Conservation (phyloP, 2,113 vertebrate genomes). For the Apteryx owenii region DNA sequence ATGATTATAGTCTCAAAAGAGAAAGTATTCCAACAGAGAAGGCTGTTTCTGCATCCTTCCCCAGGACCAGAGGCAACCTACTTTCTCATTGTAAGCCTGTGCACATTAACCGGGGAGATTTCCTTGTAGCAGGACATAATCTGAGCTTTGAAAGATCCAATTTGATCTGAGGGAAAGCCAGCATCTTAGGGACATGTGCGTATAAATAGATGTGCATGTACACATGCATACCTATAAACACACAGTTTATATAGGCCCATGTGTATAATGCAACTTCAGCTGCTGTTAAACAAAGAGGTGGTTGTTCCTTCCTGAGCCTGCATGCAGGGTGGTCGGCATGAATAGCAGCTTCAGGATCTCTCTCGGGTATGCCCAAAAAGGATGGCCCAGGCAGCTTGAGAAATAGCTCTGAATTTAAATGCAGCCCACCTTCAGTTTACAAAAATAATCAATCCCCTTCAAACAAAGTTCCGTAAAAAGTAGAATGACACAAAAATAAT, state of each 20-base stretch:
- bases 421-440: background rate
- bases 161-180: background rate
- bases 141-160: background rate
- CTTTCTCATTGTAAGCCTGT: background rate
- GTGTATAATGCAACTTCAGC: rapidly evolving
- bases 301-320: background rate
- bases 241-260: rapidly evolving
- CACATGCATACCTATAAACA: rapidly evolving
- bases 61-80: background rate
- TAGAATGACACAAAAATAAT: slow-evolving; percentile 42
- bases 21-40: slow-evolving; percentile 3
- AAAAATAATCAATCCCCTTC: slow-evolving; percentile 52
- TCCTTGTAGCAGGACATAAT: background rate
- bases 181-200: background rate
- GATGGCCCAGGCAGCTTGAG: background rate
- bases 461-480: slow-evolving; percentile 44
- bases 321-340: background rate
- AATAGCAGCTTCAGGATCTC: background rate
- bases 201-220: background rate
- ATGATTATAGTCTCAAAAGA: background rate
- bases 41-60: background rate
- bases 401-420: slow-evolving; percentile 48
- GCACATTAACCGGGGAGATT: background rate
- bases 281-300: background rate
- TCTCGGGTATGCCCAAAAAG: background rate